Percentiles rank a stretch among this genome's conserved stretches.
phyloP scores from a whole-genome alignment of 2,888 invertebrate species.

The Isotomurus palustris region DNA sequence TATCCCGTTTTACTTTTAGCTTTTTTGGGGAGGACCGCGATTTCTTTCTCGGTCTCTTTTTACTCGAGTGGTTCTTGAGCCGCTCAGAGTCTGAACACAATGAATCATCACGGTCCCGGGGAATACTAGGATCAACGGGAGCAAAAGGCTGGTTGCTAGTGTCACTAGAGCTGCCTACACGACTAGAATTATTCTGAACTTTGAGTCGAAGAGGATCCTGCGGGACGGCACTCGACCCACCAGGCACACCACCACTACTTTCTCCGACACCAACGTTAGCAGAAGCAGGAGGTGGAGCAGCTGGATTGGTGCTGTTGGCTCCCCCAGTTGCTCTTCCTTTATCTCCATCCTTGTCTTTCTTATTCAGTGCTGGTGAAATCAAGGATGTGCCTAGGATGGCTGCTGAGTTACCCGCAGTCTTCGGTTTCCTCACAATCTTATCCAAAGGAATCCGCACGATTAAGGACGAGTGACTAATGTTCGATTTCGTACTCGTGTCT shows the following conservation, averaged over 20 bases:
- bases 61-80: conserved; percentile 24
- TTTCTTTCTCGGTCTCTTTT: conserved; percentile 40
- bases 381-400: neutral
- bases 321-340: conserved; percentile 10
- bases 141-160: conserved; percentile 24
- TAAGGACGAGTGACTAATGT: conserved; percentile 13
- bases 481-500: neutral
- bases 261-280: too few species aligned
- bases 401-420: neutral
- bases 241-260: conserved; percentile 1
- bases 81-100: conserved; percentile 34
- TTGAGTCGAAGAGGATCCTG: conserved; percentile 31
- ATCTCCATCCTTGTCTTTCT: conserved; percentile 30
- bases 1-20: conserved; percentile 38
- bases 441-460: conserved; percentile 7
- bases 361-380: conserved; percentile 12
- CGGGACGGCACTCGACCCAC: conserved; percentile 17
- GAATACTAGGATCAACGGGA: conserved; percentile 19
- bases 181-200: conserved; percentile 40
- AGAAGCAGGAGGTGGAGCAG: too few species aligned
- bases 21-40: conserved; percentile 41
- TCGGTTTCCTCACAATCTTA: neutral
- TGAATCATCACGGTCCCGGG: conserved; percentile 24
- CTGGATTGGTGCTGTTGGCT: too few species aligned
- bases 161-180: conserved; percentile 45